Evolutionary conservation across 2,888 invertebrate species (phyloP), one percentile per base, ranked within the genome.

Genomic region (Ectemnius lituratus): DNA sequence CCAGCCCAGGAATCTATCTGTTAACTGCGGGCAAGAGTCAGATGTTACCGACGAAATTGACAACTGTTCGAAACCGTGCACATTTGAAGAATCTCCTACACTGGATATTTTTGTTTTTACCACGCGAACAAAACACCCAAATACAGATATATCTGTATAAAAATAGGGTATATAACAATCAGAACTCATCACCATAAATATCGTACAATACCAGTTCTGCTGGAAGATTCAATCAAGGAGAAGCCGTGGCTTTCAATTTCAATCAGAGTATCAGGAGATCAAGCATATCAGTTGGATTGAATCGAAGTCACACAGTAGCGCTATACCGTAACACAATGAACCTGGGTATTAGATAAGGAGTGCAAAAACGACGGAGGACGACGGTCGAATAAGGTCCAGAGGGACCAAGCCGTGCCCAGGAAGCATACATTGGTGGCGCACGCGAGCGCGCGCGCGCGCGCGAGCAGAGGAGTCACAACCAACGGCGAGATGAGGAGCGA

Each of bases 401-500:
- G 47, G 58, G 61, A 64, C 6, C 46, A 66, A 14, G 52, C 23
- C 52, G 14, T 59, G 16, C 23, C 16, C 45, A 23, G 11, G 57
- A 8, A 0, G 8, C 56, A 62, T 28, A 16, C 45, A 16, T 27
- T n/a, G 23, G 1, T 18, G 2, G 46, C 11, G 28, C 28, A 8
- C 5, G 28, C 28, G 56, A 20, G 56, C 27, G 2, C 20, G 46
- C 8, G 28, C 8, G 28, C 28, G 37, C 8, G 37, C 37, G 56
- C 27, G 56, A 18, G 37, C 27, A 58, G 52, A 16, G n/a, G n/a
- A 52, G 5, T 52, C 13, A 45, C 46, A 27, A 37, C 45, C 5
- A 23, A 27, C 16, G 45, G 46, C 68, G 68, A 72, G 58, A 45
- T 63, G 57, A 60, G 75, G 75, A 23, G 61, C 64, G 74, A 78